A percentile compares a stretch with the other conserved stretches of the same genome.
Conservation (phyloP, 1,140 invertebrate genomes). For the Macrobrachium nipponense region DNA sequence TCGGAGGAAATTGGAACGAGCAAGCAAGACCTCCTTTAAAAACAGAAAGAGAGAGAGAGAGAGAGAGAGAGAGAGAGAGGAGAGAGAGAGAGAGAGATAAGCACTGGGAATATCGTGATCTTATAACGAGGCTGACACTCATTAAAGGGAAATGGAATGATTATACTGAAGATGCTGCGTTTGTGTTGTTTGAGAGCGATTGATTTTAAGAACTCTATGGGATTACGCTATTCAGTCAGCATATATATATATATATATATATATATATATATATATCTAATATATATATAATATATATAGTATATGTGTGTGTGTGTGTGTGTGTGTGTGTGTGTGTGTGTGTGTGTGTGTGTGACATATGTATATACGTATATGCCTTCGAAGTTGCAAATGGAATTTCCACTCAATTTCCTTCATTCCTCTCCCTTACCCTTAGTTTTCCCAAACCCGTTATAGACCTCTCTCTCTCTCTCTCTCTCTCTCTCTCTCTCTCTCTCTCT, state of each 20-base stretch:
- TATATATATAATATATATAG: background rate
- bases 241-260: background rate
- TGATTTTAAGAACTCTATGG: too few species aligned
- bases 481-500: too few species aligned
- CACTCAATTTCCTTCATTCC: too few species aligned
- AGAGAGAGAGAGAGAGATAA: conserved; percentile 9
- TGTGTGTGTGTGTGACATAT: conserved; percentile 20
- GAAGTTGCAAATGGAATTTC: too few species aligned
- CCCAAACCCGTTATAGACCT: too few species aligned
- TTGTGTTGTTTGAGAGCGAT: too few species aligned
- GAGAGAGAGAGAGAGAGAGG: conserved; percentile 19
- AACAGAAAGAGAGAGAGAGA: background rate
- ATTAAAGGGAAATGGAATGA: background rate
- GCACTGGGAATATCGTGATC: background rate
- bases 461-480: too few species aligned
- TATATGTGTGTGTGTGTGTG: conserved; percentile 8
- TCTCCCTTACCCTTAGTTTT: too few species aligned
- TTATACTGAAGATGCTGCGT: too few species aligned
- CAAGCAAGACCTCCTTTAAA: background rate
- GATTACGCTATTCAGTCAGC: too few species aligned
- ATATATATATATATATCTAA: background rate
- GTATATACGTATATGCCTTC: background rate
- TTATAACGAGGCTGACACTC: background rate
- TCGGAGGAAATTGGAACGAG: background rate
- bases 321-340: background rate